Percentiles rank a stretch among this genome's conserved stretches.
Evolutionary conservation across 2,113 vertebrate species (phyloP).

Genomic region (Megaceryle torquata): DNA sequence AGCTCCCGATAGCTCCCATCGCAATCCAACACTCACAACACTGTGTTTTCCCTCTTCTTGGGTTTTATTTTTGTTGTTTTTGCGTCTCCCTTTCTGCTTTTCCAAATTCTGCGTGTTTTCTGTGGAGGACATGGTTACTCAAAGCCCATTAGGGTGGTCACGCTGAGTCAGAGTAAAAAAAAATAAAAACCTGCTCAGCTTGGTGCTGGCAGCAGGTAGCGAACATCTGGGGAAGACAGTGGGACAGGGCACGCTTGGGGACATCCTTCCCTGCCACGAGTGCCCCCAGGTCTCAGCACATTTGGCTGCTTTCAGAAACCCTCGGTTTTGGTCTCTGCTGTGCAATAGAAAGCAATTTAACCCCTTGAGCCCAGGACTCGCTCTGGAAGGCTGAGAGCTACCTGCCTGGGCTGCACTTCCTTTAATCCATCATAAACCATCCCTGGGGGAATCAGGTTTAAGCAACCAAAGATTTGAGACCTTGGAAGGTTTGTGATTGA

Average conservation of each 20-base stretch:
- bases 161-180: neutral
- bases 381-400: neutral
- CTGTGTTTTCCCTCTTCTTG: neutral
- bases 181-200: neutral
- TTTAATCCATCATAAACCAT: neutral
- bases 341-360: neutral
- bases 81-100: accelerated
- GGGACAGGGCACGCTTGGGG: neutral
- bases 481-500: neutral
- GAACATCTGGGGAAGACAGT: accelerated
- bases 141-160: neutral
- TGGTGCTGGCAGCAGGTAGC: accelerated
- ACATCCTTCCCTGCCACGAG: neutral
- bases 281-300: accelerated
- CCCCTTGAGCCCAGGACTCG: accelerated
- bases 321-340: neutral
- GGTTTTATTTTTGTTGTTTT: neutral
- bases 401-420: accelerated
- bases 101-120: neutral
- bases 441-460: neutral
- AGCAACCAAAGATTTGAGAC: neutral
- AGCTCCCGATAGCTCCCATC: accelerated
- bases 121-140: neutral
- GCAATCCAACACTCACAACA: neutral
- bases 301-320: neutral